Evolutionary conservation across 2,888 invertebrate genomes (phyloP), one percentile per base, ranked within the genome.

Genomic region (Sisyra nigra): DNA sequence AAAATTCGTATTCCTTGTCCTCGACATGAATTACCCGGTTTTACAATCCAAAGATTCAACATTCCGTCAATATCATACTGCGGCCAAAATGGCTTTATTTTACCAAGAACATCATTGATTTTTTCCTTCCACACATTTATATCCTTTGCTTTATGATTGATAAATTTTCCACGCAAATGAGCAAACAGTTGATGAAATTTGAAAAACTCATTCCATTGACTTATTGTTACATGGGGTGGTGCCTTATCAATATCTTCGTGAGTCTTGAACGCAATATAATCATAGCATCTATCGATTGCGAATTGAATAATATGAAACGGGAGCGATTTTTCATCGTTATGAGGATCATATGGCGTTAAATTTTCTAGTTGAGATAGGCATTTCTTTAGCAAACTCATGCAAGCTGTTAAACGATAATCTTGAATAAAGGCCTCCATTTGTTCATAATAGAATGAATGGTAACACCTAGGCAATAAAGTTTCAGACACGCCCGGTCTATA

Each of bases 31-130:
- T 89, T 91, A 1, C 92, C 92, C 0, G 93, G 93, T 59, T 94
- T 94, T 46, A 93, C 75, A 48, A 94, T 93, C 93, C 94, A 94
- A 50, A 92, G 76, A 61, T 93, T 93, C 45, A 76, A 71, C 46
- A 76, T 72, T 0, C 93, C 94, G 58, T 94, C 93, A 49, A 85
- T 71, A 31, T 80, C 75, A 50, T 83, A 72, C 57, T 88, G 88
- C 0, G 88, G 86, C 82, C 86, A 87, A 56, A 71, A 76, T 45
- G 71, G 73, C 11, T 68, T 65, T 52, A 91, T 69, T 36, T 76
- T 71, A 13, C 74, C 71, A 44, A 89, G 59, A 32, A 81, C 61
- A 46, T 73, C 70, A 40, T 73, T 67, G 4, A 74, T 71, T 51
- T 65, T 69, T 43, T 65, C 67, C 52, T 70, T 68, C 53, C 59